Evolutionary conservation across 2,797 vertebrate genomes (phyloP).

Genomic region (Paratrypauchen microcephalus): DNA sequence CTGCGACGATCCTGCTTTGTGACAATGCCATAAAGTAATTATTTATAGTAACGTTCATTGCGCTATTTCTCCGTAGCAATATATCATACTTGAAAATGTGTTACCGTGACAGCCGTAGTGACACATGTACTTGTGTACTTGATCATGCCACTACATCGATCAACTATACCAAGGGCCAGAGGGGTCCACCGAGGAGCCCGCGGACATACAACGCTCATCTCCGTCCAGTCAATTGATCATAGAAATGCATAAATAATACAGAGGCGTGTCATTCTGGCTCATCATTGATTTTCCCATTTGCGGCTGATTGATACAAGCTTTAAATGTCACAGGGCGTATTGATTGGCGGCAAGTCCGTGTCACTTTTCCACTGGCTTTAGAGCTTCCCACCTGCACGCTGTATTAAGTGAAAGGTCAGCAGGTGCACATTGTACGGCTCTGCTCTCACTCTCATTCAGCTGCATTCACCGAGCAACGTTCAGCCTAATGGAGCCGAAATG

Average conservation of each 20-base stretch:
- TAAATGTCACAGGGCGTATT: slow-evolving; percentile 73
- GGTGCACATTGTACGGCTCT: slow-evolving; percentile 24
- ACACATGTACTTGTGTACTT: slow-evolving; percentile 31
- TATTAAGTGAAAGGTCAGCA: slow-evolving; percentile 58
- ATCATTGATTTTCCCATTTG: slow-evolving; percentile 76
- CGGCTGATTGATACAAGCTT: slow-evolving; percentile 78
- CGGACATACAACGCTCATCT: slow-evolving; percentile 25
- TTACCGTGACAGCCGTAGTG: too few relatives aligned
- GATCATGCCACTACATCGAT: slow-evolving; percentile 39
- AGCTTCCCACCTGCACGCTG: slow-evolving; percentile 46
- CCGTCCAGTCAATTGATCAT: slow-evolving; percentile 64
- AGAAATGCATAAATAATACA: slow-evolving; percentile 79
- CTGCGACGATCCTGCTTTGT: too few relatives aligned
- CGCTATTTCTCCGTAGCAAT: too few relatives aligned
- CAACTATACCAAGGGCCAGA: slow-evolving; percentile 8
- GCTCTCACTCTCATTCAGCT: not conserved
- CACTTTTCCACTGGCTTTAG: slow-evolving; percentile 40
- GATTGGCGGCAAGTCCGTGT: slow-evolving; percentile 54
- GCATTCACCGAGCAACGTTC: not conserved
- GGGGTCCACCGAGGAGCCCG: slow-evolving; percentile 15
- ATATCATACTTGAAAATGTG: too few relatives aligned
- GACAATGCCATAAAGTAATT: too few relatives aligned
- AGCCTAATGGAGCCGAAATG: not conserved
- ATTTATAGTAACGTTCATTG: too few relatives aligned
- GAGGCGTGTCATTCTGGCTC: slow-evolving; percentile 64